Conservation (phyloP, 2,797 vertebrate genomes). For the Intellagama lesueurii region DNA sequence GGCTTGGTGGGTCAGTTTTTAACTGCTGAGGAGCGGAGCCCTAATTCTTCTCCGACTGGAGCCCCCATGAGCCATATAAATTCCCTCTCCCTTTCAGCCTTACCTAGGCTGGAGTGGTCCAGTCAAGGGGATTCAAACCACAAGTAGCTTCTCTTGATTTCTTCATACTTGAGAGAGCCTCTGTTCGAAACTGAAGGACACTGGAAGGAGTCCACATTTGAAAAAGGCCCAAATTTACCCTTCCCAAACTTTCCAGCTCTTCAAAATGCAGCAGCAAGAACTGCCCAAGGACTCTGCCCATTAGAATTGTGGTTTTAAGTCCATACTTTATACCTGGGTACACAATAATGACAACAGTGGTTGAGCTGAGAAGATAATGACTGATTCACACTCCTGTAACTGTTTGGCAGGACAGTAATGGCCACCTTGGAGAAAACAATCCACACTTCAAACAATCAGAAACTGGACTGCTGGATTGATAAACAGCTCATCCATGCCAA, state of each 20-base stretch:
- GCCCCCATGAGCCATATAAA: conserved; percentile 38
- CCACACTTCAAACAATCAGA: no score
- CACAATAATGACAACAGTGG: conserved; percentile 51
- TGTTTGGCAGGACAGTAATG: conserved; percentile 27
- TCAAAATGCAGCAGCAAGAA: not conserved
- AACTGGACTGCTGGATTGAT: no score
- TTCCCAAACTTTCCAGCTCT: conserved; percentile 53
- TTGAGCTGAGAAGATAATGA: conserved; percentile 52
- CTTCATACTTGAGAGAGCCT: conserved; percentile 43
- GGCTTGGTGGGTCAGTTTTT: conserved; percentile 52
- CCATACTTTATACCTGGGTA: conserved; percentile 42
- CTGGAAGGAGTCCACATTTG: conserved; percentile 53
- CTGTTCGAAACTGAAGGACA: conserved; percentile 47
- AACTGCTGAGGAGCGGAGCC: conserved; percentile 52
- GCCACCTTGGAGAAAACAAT: not conserved
- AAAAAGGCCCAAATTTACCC: conserved; percentile 33
- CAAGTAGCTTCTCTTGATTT: conserved; percentile 52
- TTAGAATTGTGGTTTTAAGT: conserved; percentile 71
- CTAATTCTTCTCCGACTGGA: conserved; percentile 38
- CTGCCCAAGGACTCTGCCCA: conserved; percentile 52
- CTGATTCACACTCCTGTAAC: conserved; percentile 64
- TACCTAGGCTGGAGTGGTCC: conserved; percentile 31
- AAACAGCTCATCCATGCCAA: conserved; percentile 30
- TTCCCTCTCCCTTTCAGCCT: not conserved
- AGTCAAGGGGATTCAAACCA: conserved; percentile 48